Evolutionary conservation across 92 coral and sea anemone genomes (phyloP).

Genomic region (Porites divaricata): DNA sequence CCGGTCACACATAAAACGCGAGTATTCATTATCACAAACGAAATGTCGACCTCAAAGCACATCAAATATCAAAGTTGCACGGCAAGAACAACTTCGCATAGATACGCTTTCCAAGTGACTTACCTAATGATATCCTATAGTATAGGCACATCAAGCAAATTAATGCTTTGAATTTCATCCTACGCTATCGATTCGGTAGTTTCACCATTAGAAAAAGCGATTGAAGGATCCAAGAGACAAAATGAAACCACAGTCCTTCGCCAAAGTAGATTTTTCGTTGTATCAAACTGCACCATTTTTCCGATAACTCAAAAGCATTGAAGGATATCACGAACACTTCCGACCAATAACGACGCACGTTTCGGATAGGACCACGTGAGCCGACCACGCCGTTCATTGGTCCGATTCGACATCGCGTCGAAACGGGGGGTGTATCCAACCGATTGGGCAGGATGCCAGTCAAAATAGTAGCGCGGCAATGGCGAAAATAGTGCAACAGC

Average conservation of each 20-base stretch:
- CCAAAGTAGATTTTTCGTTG: conserved; percentile 12
- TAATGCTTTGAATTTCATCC: conserved; percentile 80
- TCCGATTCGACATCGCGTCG: conserved; percentile 14
- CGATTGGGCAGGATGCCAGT: conserved; percentile 39
- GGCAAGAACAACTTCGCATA: conserved; percentile 37
- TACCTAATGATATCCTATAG: conserved; percentile 68
- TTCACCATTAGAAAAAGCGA: conserved; percentile 71
- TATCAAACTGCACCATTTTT: no score
- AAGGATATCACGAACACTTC: conserved; percentile 54
- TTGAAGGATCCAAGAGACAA: conserved; percentile 40
- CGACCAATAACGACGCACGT: conserved; percentile 67
- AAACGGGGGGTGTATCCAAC: conserved; percentile 24
- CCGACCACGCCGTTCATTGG: conserved; percentile 23
- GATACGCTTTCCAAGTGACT: conserved; percentile 51
- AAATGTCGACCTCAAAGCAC: conserved; percentile 28
- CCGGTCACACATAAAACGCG: conserved; percentile 21
- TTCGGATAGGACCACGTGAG: conserved; percentile 40
- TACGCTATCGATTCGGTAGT: conserved; percentile 76
- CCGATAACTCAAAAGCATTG: conserved; percentile 73
- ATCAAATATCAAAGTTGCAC: conserved; percentile 55
- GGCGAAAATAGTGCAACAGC: neutral
- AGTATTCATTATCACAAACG: conserved; percentile 20
- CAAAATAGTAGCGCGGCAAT: conserved; percentile 16
- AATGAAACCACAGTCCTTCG: conserved; percentile 43
- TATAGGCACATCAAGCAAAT: conserved; percentile 73